Evolutionary conservation across 1,140 invertebrate genomes (phyloP), one percentile per base, ranked within the genome.

Genomic region (Musca domestica): DNA sequence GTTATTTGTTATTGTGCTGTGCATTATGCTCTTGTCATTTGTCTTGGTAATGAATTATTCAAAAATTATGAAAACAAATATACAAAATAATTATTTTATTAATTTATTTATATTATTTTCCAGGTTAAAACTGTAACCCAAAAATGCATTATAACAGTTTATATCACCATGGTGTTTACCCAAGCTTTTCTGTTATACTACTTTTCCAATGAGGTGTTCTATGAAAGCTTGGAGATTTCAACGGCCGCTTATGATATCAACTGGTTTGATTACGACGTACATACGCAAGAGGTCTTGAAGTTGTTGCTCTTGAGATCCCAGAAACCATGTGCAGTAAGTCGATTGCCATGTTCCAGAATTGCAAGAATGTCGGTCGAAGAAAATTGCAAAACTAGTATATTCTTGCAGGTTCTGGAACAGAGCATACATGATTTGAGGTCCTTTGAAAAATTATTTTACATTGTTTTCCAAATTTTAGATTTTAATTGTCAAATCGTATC

Each of bases 131-230:
- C 71, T 14, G 70, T 61, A 0, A 69, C 73, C 0, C 77, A 79
- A 30, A 49, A 72, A 51, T 70, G 71, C 17, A 79, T 79, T 65
- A 74, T 77, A 9, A 70, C 70, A 56, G 73, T 75, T 65, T 79
- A 79, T 70, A 79, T 79, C n/a, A 77, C 73, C 64, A 79, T 77
- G 77, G 76, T 79, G 54, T 61, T 79, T 51, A 71, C 77, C 2
- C 77, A 79, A 67, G 79, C 76, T 64, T 71, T 79, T 25, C 71
- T 76, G 0, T 68, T 79, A 2, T 79, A 79, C 49, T 79, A 74
- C 71, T 79, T 73, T 51, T 77, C 77, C 64, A 79, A 79, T 67
- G 76, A 79, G 71, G 52, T 79, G 2, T 67, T 70, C 47, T 77
- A 74, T 69, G 68, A 78, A 76, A 78, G 76, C 41, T 74, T 76